A percentile compares a stretch with the other conserved stretches of the same genome.
Conservation (phyloP, 53 echinoderm and acorn worm species). For the Henricia sp. region DNA sequence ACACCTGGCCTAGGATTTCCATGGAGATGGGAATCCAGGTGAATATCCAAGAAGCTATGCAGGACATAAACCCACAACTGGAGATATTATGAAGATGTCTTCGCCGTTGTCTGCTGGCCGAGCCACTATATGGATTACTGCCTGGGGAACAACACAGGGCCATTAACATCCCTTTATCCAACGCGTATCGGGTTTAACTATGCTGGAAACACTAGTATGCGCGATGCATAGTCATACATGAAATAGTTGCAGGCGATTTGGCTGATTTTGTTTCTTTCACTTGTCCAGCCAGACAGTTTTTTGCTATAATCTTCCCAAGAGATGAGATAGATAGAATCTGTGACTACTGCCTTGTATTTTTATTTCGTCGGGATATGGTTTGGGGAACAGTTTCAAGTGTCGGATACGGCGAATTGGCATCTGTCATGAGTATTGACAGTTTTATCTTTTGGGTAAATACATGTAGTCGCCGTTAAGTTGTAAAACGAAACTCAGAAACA, state of each 20-base stretch:
- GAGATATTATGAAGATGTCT: slow-evolving; percentile 25
- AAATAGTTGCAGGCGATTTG: slow-evolving; percentile 46
- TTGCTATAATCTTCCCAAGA: slow-evolving; percentile 28
- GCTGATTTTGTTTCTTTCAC: not conserved
- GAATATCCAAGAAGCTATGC: slow-evolving; percentile 13
- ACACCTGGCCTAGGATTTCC: too few species aligned
- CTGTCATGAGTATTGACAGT: slow-evolving; percentile 47
- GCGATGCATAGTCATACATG: not conserved
- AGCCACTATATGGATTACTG: slow-evolving; percentile 32
- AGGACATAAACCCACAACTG: slow-evolving; percentile 1
- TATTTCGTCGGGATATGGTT: slow-evolving; percentile 15
- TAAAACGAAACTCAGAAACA: too few species aligned
- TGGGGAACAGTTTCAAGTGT: not conserved
- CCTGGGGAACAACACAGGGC: slow-evolving; percentile 14
- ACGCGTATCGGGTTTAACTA: slow-evolving; percentile 41
- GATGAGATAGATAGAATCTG: not conserved
- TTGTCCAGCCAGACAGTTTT: not conserved
- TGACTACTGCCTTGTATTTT: not conserved
- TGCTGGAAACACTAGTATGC: not conserved
- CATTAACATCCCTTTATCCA: slow-evolving; percentile 62
- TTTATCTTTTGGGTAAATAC: slow-evolving; percentile 5
- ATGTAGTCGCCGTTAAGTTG: too few species aligned
- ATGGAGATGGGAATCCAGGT: not conserved
- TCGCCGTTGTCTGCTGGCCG: not conserved
- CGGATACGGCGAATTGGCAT: slow-evolving; percentile 18